Evolutionary conservation across 2,113 vertebrate species (phyloP), one percentile per base, ranked within the genome.

Genomic region (Bubalus kerabau): DNA sequence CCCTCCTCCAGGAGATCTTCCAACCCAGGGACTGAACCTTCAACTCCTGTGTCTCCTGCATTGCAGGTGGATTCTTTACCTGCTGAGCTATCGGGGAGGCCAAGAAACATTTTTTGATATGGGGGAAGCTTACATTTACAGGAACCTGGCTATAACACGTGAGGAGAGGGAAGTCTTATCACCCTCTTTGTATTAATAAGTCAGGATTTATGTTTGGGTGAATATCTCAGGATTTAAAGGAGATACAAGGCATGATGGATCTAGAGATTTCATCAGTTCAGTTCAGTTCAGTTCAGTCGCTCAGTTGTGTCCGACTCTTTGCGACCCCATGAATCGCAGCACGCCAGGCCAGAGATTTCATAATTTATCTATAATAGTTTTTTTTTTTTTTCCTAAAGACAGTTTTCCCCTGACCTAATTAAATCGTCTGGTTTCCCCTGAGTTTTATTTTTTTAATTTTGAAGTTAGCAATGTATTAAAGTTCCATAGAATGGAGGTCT

Each of bases 401-500:
- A 87, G 14, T 59, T 71, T 57, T 90, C 12, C 32, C 80, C 59
- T 97, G 94, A 96, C 89, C 96, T 97, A 97, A 97, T 97, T 97
- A 96, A 96, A 90, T 90, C 36, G n/a, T 94, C 57, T 71, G 19
- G 10, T 60, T 90, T 91, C 40, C 81, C 84, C 12, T 93, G 83
- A 80, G 90, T 90, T 98, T 98, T 83, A 71, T 30, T 56, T 92
- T 92, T 97, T 96, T 82, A 93, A 92, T 95, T 97, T 57, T 92
- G 7, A 95, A 93, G 36, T 84, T 96, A 96, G 48, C 28, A 86
- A 4, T 78, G 52, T 78, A 48, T 92, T 48, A 52, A 40, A 60
- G 32, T 87, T 57, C 46, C 94, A 28, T 91, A 59, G 48, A 95
- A 74, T 78, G 91, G 87, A 93, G n/a, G 36, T 90, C 57, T 87